Base-by-base conservation (phyloP, 64 coral and sea anemone genomes). In the Porites lutea region DNA sequence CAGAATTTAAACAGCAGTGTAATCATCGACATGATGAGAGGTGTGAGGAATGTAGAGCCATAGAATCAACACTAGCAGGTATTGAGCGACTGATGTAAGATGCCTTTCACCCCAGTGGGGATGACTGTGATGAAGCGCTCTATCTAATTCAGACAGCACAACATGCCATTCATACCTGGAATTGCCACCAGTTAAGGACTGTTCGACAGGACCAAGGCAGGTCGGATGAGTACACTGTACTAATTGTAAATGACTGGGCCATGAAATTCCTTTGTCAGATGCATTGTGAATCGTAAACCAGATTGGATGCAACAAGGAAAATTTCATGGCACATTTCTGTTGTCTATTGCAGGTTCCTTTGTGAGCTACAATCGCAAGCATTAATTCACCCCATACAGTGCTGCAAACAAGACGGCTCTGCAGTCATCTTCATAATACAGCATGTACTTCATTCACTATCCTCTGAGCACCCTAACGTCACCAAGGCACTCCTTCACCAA, bases 71-170 rank as follows among this genome's bases (percentile, higher is more conserved):
- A 12, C n/a, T 89, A 8, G 50, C 78, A 46, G 74, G 46, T 43
- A 89, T 79, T 4, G 71, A 62, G 37, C 22, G 61, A 51, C 55
- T 62, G 19, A 47, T 65, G 50, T 22, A 78, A 43, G 62, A 62
- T 62, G 52, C 37, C 0, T 22, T 44, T 9, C 79, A 79, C 67
- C 59, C n/a, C 50, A 45, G 18, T 54, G 88, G 79, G 8, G 88
- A 89, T 43, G 72, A 89, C 27, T 3, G 74, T 16, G 88, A 89
- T 50, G 88, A 89, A 63, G 23, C 19, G 20, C 74, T 89, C 21
- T 89, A 63, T 47, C 55, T 89, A 13, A 65, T 11, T 50, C 52
- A 89, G 23, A 43, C 77, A 15, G 64, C 78, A 58, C 73, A 73
- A 78, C 62, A 46, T 71, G 21, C 47, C 21, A 53, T 91, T 27